These are phyloP conservation scores for Colletes collaris DNA, from an alignment of 2,888 invertebrate species.

Conservation along the genomic window DNA sequence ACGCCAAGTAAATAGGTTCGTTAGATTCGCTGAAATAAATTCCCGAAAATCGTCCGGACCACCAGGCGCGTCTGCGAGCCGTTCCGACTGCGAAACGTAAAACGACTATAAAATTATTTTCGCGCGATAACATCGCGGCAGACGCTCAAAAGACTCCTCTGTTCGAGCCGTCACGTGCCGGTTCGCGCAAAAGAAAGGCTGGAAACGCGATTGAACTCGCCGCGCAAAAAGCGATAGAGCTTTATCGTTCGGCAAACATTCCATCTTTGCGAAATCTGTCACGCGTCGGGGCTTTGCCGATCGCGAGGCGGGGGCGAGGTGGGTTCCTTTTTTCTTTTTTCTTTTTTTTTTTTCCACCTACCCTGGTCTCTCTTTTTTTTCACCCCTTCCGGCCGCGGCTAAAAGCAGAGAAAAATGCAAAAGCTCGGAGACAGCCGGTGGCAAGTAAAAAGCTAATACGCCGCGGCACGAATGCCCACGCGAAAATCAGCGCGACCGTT, in stretches of 20 bases:
- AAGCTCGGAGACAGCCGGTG: constrained; percentile 26
- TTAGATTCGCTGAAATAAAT: too few relatives aligned
- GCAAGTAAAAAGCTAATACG: constrained; percentile 60
- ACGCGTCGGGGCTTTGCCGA: constrained; percentile 28
- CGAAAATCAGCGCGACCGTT: constrained; percentile 69
- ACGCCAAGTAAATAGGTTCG: too few relatives aligned
- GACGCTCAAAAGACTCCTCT: too few relatives aligned
- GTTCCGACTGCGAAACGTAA: too few relatives aligned
- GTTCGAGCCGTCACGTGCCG: too few relatives aligned
- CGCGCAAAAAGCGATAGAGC: constrained; percentile 14
- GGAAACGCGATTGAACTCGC: constrained; percentile 1
- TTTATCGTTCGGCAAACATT: constrained; percentile 37
- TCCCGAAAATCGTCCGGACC: too few relatives aligned
- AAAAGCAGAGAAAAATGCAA: constrained; percentile 40
- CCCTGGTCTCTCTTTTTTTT: not conserved
- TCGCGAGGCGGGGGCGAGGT: constrained; percentile 1
- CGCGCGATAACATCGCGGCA: too few relatives aligned
- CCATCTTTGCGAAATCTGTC: constrained; percentile 32
- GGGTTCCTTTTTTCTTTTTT: not conserved
- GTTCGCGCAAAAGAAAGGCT: too few relatives aligned
- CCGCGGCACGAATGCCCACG: constrained; percentile 57
- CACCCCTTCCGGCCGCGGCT: not conserved
- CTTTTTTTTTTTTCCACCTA: not conserved
- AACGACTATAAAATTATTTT: too few relatives aligned
- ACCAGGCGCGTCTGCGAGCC: too few relatives aligned